Evolutionary conservation across 2,888 invertebrate species (phyloP), one percentile per base, ranked within the genome.

Genomic region (Eretmocerus hayati): DNA sequence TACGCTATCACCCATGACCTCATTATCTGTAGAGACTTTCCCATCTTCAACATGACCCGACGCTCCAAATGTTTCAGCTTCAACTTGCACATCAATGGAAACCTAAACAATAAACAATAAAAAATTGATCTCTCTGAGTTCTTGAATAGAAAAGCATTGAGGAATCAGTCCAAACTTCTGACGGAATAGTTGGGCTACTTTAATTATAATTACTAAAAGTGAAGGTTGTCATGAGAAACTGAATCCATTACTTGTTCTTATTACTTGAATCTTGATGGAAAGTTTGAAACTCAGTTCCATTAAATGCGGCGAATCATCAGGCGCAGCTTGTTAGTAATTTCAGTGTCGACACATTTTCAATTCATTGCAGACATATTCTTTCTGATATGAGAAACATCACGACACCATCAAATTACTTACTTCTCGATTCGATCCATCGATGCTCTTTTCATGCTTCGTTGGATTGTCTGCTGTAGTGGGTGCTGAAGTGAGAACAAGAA

Each of bases 51-150:
- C 44, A 9, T 59, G 55, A 13, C 50, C 52, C 48, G 60, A 62
- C 38, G 55, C 59, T 16, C 62, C 63, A 5, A 51, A 48, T 45
- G 31, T 18, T 41, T 64, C 63, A 2, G 62, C 57, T 49, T 70
- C 69, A 20, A 61, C 66, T 31, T 65, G 62, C 18, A 67, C 68
- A 58, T 72, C 71, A 55, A 69, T 64, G 60, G 71, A 71, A 59
- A 69, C 71, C 72, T 73, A 11, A 43, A 48, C 52, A 33, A 5
- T 30, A 39, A 15, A 2, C 8, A 11, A 20, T 35, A 8, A 30
- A 20, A 19, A 4, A 19, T 2, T 36, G 5, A n/a, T n/a, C n/a
- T n/a, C n/a, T n/a, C n/a, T n/a, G n/a, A n/a, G n/a, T n/a, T n/a
- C n/a, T n/a, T n/a, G n/a, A n/a, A n/a, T n/a, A n/a, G n/a, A n/a